phyloP scores from a whole-genome alignment of 2,113 vertebrate species.

The Prietella phreatophila region DNA sequence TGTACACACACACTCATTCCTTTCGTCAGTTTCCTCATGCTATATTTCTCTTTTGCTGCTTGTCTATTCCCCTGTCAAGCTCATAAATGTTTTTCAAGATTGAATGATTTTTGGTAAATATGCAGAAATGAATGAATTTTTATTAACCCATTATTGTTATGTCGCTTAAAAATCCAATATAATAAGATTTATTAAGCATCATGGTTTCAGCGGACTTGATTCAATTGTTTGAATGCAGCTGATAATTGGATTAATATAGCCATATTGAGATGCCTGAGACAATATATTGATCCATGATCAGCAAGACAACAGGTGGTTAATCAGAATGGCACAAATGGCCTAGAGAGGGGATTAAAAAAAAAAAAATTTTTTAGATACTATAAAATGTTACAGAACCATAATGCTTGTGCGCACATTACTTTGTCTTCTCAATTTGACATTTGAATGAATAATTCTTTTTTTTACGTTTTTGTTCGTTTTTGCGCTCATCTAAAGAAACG shows the following conservation, averaged over 20 bases:
- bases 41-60: background rate
- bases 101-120: background rate
- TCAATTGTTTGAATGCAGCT: background rate
- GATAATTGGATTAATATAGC: background rate
- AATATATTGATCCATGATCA: background rate
- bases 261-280: background rate
- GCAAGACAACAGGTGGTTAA: background rate
- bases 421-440: background rate
- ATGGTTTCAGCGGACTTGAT: background rate
- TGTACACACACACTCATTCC: background rate
- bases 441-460: background rate
- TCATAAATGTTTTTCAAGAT: background rate
- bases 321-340: background rate
- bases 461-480: background rate
- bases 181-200: background rate
- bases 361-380: background rate
- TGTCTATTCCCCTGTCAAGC: background rate
- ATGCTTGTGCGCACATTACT: background rate
- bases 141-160: background rate
- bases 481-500: background rate
- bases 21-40: background rate
- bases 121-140: background rate
- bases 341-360: background rate
- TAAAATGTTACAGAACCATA: background rate
- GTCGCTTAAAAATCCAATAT: background rate